phyloP scores from a whole-genome alignment of 2,888 invertebrate genomes.

The Sthenelais limicola region DNA sequence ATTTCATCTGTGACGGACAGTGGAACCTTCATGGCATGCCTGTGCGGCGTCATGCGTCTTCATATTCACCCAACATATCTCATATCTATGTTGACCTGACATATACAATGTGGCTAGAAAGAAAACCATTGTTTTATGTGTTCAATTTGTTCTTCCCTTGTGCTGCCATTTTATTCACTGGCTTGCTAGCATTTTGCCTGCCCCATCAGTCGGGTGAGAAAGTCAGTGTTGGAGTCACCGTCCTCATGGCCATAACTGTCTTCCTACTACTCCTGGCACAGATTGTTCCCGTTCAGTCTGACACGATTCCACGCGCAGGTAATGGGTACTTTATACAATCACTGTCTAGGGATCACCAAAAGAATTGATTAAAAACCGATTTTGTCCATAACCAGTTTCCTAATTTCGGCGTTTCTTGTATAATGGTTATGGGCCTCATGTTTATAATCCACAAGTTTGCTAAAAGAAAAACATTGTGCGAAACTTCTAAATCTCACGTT shows the following conservation, averaged over 20 bases:
- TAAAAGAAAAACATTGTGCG: too few species aligned
- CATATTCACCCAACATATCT: not conserved
- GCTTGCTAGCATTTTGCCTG: conserved; percentile 12
- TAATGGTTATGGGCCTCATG: too few species aligned
- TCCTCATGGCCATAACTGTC: conserved; percentile 3
- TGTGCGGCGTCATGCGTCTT: not conserved
- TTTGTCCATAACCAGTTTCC: too few species aligned
- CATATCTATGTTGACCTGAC: conserved; percentile 10
- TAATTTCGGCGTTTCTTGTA: too few species aligned
- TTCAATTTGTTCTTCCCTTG: conserved; percentile 29
- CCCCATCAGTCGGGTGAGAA: conserved; percentile 16
- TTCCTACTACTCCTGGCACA: conserved; percentile 26
- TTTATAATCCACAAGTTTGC: too few species aligned
- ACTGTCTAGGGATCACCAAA: too few species aligned
- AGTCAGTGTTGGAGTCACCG: conserved; percentile 23
- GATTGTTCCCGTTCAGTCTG: conserved; percentile 12
- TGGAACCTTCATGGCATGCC: conserved; percentile 1
- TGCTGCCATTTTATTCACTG: not conserved
- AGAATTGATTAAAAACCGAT: too few species aligned
- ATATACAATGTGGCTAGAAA: not conserved
- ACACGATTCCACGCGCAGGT: conserved; percentile 19
- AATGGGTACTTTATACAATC: not conserved
- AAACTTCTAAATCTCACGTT: too few species aligned
- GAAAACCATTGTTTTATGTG: conserved; percentile 7
- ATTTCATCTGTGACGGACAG: conserved; percentile 4